A percentile compares a stretch with the other conserved stretches of the same genome.
phyloP scores from a whole-genome alignment of 2,888 invertebrate genomes.

The Esperia sulphurella region DNA sequence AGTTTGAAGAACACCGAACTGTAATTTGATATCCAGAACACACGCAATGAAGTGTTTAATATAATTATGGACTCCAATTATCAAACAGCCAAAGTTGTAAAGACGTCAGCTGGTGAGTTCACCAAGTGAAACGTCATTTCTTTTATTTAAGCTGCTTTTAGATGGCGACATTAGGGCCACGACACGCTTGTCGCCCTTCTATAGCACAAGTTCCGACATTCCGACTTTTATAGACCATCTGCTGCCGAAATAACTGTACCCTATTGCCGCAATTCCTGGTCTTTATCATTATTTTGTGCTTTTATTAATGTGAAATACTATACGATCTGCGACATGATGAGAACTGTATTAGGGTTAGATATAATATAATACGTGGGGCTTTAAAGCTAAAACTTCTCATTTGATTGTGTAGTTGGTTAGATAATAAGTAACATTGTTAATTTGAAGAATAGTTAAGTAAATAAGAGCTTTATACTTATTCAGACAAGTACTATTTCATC shows the following conservation, averaged over 20 bases:
- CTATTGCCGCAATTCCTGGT: constrained; percentile 27
- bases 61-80: constrained; percentile 54
- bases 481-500: too few relatives aligned
- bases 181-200: constrained; percentile 37
- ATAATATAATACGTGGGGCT: too few relatives aligned
- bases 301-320: not conserved
- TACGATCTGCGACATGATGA: not conserved
- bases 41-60: constrained; percentile 48
- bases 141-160: constrained; percentile 9
- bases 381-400: too few relatives aligned
- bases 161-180: constrained; percentile 20
- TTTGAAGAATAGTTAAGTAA: too few relatives aligned
- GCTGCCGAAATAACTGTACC: constrained; percentile 32
- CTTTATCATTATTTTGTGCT: constrained; percentile 29
- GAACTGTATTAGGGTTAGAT: too few relatives aligned
- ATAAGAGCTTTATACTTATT: too few relatives aligned
- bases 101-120: constrained; percentile 45
- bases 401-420: too few relatives aligned
- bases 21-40: constrained; percentile 6
- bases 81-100: constrained; percentile 39
- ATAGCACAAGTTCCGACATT: constrained; percentile 53
- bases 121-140: constrained; percentile 43
- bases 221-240: constrained; percentile 59
- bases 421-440: too few relatives aligned
- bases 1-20: too few relatives aligned